Conservation (phyloP, 2,113 vertebrate species). For the Glaucidium brasilianum region DNA sequence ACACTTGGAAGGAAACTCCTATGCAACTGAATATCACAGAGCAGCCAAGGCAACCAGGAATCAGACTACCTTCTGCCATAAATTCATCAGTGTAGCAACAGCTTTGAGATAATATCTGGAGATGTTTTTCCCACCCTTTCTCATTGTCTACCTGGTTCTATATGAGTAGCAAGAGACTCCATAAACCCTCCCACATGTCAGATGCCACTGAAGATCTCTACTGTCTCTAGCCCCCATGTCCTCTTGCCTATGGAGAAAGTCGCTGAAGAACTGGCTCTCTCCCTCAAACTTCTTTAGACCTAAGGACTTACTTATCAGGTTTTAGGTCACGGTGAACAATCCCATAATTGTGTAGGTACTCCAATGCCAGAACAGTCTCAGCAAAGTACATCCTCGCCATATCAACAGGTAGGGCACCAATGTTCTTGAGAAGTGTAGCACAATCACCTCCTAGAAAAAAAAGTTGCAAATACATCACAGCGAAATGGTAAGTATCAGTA, state of each 20-base stretch:
- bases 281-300: not conserved
- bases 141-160: not conserved
- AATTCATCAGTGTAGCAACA: not conserved
- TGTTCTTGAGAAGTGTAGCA: conserved; percentile 95
- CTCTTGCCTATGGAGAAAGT: not conserved
- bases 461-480: not conserved
- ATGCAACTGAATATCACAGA: not conserved
- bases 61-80: not conserved
- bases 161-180: not conserved
- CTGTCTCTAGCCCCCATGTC: not conserved
- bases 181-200: not conserved
- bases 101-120: not conserved
- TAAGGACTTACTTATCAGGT: conserved; percentile 89
- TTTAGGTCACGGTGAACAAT: conserved; percentile 98
- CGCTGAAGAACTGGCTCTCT: not conserved
- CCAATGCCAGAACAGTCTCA: conserved; percentile 92
- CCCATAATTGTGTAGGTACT: conserved; percentile 97
- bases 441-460: conserved; percentile 88
- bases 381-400: conserved; percentile 98
- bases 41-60: not conserved
- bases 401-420: conserved; percentile 92
- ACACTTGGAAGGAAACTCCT: not conserved
- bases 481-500: not conserved
- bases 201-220: not conserved
- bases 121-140: not conserved